Conservation (phyloP, 37 sponge, comb jelly and placozoan species). For the Aphrocallistes beatrix region DNA sequence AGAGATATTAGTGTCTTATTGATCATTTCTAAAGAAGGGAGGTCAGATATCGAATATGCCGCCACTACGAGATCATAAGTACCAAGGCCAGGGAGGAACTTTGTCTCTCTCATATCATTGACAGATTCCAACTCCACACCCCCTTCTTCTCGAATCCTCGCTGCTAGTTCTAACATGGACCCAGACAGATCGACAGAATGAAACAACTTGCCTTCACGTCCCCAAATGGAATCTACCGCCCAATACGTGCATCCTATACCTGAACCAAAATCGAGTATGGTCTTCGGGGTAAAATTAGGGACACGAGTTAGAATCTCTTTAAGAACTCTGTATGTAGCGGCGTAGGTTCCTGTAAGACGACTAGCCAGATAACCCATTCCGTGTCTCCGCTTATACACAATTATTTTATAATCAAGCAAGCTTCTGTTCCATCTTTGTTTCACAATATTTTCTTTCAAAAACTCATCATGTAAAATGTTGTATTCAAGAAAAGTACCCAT, state of each 20-base stretch:
- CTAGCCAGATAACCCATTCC: constrained; percentile 53
- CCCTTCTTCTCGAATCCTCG: not conserved
- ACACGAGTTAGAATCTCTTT: constrained; percentile 55
- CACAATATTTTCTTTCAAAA: not conserved
- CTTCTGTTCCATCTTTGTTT: not conserved
- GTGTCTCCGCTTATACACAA: constrained; percentile 44
- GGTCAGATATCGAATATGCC: constrained; percentile 55
- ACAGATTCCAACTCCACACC: not conserved
- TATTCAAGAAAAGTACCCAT: not conserved
- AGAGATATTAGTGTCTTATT: constrained; percentile 35
- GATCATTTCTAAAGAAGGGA: constrained; percentile 37
- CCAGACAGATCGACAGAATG: not conserved
- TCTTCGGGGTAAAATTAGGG: constrained; percentile 51
- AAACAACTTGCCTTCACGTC: not conserved
- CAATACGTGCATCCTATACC: constrained; percentile 83
- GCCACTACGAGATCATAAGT: constrained; percentile 68
- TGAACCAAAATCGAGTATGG: constrained; percentile 85
- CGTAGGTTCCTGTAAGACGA: constrained; percentile 56
- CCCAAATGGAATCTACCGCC: constrained; percentile 33
- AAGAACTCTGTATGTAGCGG: constrained; percentile 52
- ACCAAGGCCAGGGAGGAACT: constrained; percentile 12
- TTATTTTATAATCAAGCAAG: not conserved
- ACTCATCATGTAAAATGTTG: not conserved
- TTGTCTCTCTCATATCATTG: not conserved
- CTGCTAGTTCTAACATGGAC: not conserved